These are phyloP conservation scores for Papilio polytes DNA, from an alignment of 1,140 invertebrate species.

Conservation along the genomic window DNA sequence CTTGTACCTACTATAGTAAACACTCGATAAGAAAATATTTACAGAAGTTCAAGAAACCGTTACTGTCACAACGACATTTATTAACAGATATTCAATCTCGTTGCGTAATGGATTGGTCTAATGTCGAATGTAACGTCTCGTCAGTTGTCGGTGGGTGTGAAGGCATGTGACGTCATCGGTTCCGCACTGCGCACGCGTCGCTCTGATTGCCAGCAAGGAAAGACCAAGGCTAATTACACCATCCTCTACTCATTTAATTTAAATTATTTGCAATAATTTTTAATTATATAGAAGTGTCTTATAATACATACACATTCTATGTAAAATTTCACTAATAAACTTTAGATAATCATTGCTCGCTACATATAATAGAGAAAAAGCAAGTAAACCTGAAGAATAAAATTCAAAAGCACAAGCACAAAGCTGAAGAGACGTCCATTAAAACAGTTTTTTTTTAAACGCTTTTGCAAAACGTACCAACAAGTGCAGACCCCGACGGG, in stretches of 20 bases:
- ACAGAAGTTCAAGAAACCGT: background rate
- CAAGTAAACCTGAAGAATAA: background rate
- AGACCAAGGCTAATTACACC: slow-evolving; percentile 23
- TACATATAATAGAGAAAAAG: background rate
- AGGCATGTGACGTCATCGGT: slow-evolving; percentile 73
- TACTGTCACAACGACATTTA: background rate
- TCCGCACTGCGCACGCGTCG: slow-evolving; percentile 61
- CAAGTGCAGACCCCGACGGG: background rate
- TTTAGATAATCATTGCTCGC: background rate
- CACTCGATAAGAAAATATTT: slow-evolving; percentile 16
- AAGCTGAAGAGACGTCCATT: background rate
- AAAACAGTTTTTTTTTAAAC: background rate
- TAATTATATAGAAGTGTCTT: background rate
- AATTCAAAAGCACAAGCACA: background rate
- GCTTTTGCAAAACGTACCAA: background rate
- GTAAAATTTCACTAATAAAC: background rate
- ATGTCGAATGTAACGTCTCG: slow-evolving; percentile 37
- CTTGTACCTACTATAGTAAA: background rate
- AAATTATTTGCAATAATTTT: background rate
- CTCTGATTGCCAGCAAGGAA: slow-evolving; percentile 63
- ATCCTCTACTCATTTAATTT: slow-evolving; percentile 17
- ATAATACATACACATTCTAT: background rate
- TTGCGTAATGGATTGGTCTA: slow-evolving; percentile 23
- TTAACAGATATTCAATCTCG: background rate
- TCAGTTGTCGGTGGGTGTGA: slow-evolving; percentile 53